These are phyloP conservation scores for Phalacrocorax carbo DNA, from an alignment of 2,113 vertebrate species.

Conservation along the genomic window DNA sequence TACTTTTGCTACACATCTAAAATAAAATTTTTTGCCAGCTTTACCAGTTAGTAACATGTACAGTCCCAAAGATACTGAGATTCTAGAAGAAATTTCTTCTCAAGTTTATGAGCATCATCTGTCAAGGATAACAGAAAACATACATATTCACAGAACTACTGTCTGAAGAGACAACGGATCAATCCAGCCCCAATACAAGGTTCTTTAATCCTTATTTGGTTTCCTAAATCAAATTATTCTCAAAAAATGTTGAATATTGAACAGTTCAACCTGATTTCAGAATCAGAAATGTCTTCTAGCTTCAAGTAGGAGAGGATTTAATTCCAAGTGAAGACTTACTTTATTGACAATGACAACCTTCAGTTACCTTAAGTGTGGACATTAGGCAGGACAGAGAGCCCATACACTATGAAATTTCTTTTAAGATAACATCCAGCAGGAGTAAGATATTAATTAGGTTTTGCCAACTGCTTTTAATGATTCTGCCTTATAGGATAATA, in stretches of 20 bases:
- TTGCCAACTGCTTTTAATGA: background rate
- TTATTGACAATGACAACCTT: background rate
- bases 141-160: background rate
- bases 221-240: background rate
- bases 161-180: background rate
- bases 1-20: background rate
- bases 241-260: background rate
- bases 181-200: background rate
- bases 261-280: background rate
- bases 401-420: background rate
- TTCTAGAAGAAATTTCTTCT: background rate
- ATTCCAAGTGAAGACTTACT: background rate
- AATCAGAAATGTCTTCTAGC: background rate
- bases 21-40: background rate
- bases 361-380: background rate
- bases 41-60: background rate
- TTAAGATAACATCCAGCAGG: background rate
- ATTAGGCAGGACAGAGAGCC: background rate
- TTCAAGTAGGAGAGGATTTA: background rate
- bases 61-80: background rate
- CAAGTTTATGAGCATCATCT: background rate
- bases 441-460: background rate
- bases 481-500: background rate
- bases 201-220: background rate
- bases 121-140: background rate